These are phyloP conservation scores for Tauraco erythrolophus DNA, from an alignment of 2,113 vertebrate species.

Conservation along the genomic window DNA sequence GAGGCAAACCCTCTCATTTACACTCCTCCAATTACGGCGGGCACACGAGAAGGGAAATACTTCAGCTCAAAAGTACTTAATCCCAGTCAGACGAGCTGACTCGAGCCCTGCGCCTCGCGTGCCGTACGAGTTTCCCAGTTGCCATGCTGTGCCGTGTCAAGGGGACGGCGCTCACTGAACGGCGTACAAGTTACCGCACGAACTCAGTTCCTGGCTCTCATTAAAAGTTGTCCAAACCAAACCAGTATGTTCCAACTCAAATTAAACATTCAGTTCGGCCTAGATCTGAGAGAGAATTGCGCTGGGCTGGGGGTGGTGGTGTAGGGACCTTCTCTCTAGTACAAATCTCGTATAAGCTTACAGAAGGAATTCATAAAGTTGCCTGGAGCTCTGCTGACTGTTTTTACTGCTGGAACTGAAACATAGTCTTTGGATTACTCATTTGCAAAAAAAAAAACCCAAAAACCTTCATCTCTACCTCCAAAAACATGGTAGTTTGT, in stretches of 20 bases:
- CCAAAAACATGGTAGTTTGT: neutral
- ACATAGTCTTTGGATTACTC: neutral
- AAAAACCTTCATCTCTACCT: neutral
- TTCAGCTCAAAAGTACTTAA: neutral
- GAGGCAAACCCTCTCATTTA: neutral
- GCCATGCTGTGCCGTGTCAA: neutral
- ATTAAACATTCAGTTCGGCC: neutral
- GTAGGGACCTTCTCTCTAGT: neutral
- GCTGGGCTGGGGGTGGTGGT: neutral
- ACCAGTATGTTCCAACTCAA: neutral
- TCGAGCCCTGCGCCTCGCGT: neutral
- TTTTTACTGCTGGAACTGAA: neutral
- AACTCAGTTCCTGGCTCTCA: neutral
- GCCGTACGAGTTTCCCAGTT: neutral
- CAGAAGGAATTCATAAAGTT: neutral
- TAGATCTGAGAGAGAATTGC: neutral
- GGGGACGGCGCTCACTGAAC: neutral
- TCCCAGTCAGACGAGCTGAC: neutral
- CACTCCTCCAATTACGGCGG: neutral
- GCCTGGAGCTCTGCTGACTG: slow-evolving; percentile 2
- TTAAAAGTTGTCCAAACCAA: neutral
- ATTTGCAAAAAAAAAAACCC: neutral
- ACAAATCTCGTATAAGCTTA: neutral
- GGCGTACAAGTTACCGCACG: neutral
- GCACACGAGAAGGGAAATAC: neutral